Conservation (phyloP, 2,888 invertebrate genomes). For the Drosophila sordidapex region DNA sequence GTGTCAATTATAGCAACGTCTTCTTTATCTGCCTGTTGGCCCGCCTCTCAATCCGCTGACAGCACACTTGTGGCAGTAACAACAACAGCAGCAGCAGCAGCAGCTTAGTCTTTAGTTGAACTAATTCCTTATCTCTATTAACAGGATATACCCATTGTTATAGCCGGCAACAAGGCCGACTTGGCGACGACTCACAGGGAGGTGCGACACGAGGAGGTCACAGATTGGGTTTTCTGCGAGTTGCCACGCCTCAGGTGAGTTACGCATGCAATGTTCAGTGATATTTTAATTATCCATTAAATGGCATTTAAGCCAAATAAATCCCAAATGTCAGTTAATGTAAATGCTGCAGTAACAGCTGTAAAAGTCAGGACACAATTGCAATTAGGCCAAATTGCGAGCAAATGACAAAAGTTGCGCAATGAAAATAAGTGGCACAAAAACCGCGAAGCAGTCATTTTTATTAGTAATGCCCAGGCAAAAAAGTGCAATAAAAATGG, state of each 20-base stretch:
- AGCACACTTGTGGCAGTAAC: constrained; percentile 9
- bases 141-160: constrained; percentile 93
- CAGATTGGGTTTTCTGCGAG: constrained; percentile 92
- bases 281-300: constrained; percentile 40
- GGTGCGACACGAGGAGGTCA: constrained; percentile 91
- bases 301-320: constrained; percentile 13
- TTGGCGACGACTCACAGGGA: constrained; percentile 89
- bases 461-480: constrained; percentile 43
- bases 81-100: neutral
- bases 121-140: constrained; percentile 63
- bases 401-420: constrained; percentile 37
- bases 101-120: constrained; percentile 17
- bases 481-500: constrained; percentile 59
- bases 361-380: constrained; percentile 21
- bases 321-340: constrained; percentile 25
- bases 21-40: constrained; percentile 32
- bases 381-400: constrained; percentile 60
- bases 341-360: constrained; percentile 5
- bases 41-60: constrained; percentile 32
- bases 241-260: constrained; percentile 89
- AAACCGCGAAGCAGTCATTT: constrained; percentile 52
- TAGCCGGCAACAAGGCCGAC: constrained; percentile 94
- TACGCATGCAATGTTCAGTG: neutral
- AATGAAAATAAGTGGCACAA: constrained; percentile 44
- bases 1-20: constrained; percentile 61